Evolutionary conservation across 2,797 vertebrate species (phyloP).

Genomic region (Remorina albescens): DNA sequence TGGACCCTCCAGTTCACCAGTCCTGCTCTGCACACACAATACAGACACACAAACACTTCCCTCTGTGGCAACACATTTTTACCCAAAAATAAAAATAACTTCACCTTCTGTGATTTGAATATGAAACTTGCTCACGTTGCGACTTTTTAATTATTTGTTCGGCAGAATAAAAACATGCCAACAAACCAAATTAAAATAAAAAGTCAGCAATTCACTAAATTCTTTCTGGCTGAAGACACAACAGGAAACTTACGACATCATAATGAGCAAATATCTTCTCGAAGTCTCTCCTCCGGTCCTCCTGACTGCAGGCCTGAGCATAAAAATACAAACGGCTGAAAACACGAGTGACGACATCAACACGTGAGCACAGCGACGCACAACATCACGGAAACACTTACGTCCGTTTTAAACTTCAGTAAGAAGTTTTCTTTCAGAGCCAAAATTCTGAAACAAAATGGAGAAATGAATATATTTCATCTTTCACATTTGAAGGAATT

Average conservation of each 20-base stretch:
- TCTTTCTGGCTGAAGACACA: neutral
- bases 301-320: constrained; percentile 87
- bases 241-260: constrained; percentile 88
- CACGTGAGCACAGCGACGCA: too few relatives aligned
- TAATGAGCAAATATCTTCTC: constrained; percentile 96
- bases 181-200: neutral
- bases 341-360: neutral
- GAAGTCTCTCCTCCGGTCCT: constrained; percentile 92
- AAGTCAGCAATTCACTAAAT: fast-evolving
- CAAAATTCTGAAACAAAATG: constrained; percentile 86
- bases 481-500: neutral
- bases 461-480: neutral
- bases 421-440: constrained; percentile 95
- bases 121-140: too few relatives aligned
- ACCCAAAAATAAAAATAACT: too few relatives aligned
- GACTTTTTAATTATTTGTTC: too few relatives aligned
- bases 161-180: neutral
- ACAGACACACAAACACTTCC: constrained; percentile 29
- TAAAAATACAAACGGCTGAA: neutral
- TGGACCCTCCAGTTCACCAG: constrained; percentile 91
- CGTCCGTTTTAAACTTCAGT: constrained; percentile 95
- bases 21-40: constrained; percentile 87
- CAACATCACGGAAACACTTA: constrained; percentile 71
- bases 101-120: too few relatives aligned
- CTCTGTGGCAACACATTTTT: too few relatives aligned